A percentile compares a stretch with the other conserved stretches of the same genome.
These are phyloP conservation scores for Catagonus wagneri DNA, from an alignment of 2,113 vertebrate species.

Conservation along the genomic window DNA sequence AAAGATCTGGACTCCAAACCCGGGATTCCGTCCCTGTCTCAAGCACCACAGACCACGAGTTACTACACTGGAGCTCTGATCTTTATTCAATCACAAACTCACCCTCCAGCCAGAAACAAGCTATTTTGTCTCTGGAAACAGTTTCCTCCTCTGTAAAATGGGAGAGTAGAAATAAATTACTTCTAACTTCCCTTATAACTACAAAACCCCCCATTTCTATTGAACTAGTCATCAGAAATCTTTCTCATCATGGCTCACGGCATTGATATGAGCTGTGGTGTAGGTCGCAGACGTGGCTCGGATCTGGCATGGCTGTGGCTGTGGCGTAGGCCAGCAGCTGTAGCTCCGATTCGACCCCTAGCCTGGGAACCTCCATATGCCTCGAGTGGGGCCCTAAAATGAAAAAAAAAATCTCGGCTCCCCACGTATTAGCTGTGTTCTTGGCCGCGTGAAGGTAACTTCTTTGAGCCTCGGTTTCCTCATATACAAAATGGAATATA, in stretches of 20 bases:
- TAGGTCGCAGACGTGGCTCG: no score
- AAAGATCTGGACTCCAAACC: neutral
- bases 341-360: no score
- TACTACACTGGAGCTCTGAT: neutral
- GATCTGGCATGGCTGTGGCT: no score
- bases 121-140: neutral
- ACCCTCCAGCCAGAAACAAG: neutral
- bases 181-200: conserved; percentile 21
- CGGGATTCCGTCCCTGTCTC: neutral
- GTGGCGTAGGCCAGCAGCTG: no score
- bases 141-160: conserved; percentile 33
- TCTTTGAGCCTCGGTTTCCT: neutral
- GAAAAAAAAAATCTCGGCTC: neutral
- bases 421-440: neutral
- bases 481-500: neutral
- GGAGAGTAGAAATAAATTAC: neutral
- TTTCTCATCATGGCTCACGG: neutral
- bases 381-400: no score
- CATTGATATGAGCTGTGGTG: no score
- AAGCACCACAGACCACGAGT: neutral
- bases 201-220: neutral
- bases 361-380: no score
- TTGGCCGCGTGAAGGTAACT: neutral
- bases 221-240: conserved; percentile 5
- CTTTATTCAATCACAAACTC: neutral